Base-by-base conservation (phyloP, 2,888 invertebrate species). In the Parnassius smintheus region DNA sequence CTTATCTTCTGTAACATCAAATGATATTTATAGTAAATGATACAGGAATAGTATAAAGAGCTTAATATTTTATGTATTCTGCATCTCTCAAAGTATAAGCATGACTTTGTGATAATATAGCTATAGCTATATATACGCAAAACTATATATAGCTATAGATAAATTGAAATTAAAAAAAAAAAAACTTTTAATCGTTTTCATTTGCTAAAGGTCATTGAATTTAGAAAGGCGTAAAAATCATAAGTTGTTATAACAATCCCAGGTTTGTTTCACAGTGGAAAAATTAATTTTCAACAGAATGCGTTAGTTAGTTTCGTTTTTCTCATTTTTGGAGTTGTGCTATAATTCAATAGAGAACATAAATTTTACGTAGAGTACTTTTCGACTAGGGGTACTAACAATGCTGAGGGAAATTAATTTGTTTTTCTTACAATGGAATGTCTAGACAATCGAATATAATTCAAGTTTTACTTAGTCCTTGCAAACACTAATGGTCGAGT, bases 371-470 rank as follows among this genome's bases (percentile, higher is more conserved):
- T 73, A 77, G 80, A 83, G 83, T 82, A 85, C 83, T 86, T 86
- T 86, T 86, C 78, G 81, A 81, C 81, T 54, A 44, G 58, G 58
- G 75, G 75, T 78, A 78, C 76, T 74, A 83, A 84, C 86, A 80
- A 83, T 86, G 81, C 85, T 59, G 77, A 76, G 82, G 81, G 79
- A 82, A 84, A 88, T 89, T 90, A 89, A 89, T 89, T 90, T 91
- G 88, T 90, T 91, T 90, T 91, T 88, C 89, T 86, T 82, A 91
- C 89, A 89, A 91, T 87, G 81, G 87, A 72, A 75, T 79, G 91
- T 91, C 91, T 91, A 91, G 91, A 91, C 91, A 86, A 88, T 81
- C 83, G 82, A 80, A 75, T 83, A 90, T 91, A 89, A 87, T 86
- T 91, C 89, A 88, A 84, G 83, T 86, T 88, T 88, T 87, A 86